Evolutionary conservation across 2,113 vertebrate species (phyloP), one percentile per base, ranked within the genome.

Genomic region (Meleagris gallopavo): DNA sequence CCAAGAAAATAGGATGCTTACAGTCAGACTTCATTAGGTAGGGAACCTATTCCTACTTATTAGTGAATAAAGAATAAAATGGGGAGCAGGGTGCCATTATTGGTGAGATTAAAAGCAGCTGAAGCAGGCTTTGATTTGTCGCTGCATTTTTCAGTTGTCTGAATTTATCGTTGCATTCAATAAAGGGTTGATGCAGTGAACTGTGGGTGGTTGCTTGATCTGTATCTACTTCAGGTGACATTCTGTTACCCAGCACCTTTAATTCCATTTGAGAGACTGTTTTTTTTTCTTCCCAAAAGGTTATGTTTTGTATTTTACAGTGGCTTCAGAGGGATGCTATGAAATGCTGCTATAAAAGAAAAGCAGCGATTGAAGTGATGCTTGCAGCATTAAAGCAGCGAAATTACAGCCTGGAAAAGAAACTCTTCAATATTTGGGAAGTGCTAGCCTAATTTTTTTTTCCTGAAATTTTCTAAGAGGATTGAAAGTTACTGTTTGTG

Each of bases 361-460:
- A 79, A 64, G 46, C 55, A 82, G 46, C 29, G 17, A 40, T 76
- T 67, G n/a, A 89, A 86, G 60, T 46, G 69, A 72, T 82, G 57
- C 45, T 83, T 10, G 91, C 27, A 10, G 32, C 36, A n/a, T 70
- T 55, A 60, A 82, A 92, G n/a, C 3, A 83, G 21, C 30, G 83
- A 89, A 92, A 75, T 83, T 89, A 74, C 25, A 83, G 41, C 38
- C 54, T 90, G 50, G n/a, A 91, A 90, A 50, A 79, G 30, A 87
- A 90, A 40, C 54, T 66, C 50, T 21, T 34, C 36, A 54, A 16
- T 45, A 27, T 20, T 81, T 48, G 50, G 64, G 54, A 86, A 93
- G 15, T 84, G 32, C 34, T 32, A 32, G 22, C 36, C 64, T 46
- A 14, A 36, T 32, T 90, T 27, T 29, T 52, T 69, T 83, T 65